Evolutionary conservation across 2,888 invertebrate genomes (phyloP).

Genomic region (Anthoptus insignis): DNA sequence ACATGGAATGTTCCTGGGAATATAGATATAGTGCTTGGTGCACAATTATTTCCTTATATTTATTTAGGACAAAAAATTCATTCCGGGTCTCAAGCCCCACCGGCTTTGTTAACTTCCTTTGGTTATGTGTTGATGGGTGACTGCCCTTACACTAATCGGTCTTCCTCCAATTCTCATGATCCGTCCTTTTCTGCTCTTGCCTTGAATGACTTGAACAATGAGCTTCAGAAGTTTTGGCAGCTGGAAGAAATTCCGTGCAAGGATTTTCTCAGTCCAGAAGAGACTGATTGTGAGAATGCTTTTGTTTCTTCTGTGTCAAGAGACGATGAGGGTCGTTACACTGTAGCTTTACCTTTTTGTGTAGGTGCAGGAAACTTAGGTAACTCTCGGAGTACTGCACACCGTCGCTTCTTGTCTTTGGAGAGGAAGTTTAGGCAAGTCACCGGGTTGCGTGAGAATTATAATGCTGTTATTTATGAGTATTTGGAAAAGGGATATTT

Average conservation of each 20-base stretch:
- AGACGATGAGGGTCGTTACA: slow-evolving; percentile 1
- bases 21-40: slow-evolving; percentile 33
- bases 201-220: slow-evolving; percentile 11
- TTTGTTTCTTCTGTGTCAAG: slow-evolving; percentile 3
- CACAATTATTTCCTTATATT: slow-evolving; percentile 35
- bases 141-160: not conserved
- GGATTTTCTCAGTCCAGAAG: slow-evolving; percentile 25
- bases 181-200: slow-evolving; percentile 16
- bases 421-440: slow-evolving; percentile 26
- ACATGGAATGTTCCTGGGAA: slow-evolving; percentile 34
- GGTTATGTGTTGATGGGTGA: slow-evolving; percentile 32
- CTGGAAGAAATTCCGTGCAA: slow-evolving; percentile 14
- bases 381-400: slow-evolving; percentile 24
- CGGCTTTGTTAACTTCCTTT: slow-evolving; percentile 25
- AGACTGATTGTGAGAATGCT: slow-evolving; percentile 24
- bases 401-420: slow-evolving; percentile 20
- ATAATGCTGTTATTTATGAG: slow-evolving; percentile 26
- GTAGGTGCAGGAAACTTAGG: slow-evolving; percentile 26
- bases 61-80: slow-evolving; percentile 20
- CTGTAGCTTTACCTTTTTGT: slow-evolving; percentile 16
- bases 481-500: slow-evolving; percentile 31
- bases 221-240: slow-evolving; percentile 18
- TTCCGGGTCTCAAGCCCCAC: slow-evolving; percentile 13
- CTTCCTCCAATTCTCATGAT: not conserved
- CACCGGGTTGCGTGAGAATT: slow-evolving; percentile 9